Evolutionary conservation across 2,113 vertebrate genomes (phyloP).

Genomic region (Clarias batrachus): DNA sequence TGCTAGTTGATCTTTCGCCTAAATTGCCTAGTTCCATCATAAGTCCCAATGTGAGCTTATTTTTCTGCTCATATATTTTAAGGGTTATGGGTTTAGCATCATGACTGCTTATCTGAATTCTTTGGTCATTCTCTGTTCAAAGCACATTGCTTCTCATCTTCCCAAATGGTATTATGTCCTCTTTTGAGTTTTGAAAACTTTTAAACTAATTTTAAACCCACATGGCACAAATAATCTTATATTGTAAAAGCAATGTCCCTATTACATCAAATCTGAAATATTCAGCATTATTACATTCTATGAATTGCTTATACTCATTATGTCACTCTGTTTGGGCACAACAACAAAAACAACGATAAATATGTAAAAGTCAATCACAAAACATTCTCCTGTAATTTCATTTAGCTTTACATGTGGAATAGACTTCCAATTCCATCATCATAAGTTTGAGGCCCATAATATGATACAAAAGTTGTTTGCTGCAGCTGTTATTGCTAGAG

Average conservation of each 20-base stretch:
- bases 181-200: not conserved
- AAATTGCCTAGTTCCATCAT: not conserved
- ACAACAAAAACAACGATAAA: not conserved
- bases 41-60: not conserved
- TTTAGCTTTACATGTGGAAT: not conserved
- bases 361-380: not conserved
- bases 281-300: not conserved
- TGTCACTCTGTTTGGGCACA: not conserved
- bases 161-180: not conserved
- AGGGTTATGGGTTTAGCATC: not conserved
- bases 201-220: not conserved
- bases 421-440: conserved; percentile 12
- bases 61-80: not conserved
- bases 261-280: not conserved
- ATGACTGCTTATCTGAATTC: not conserved
- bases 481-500: conserved; percentile 19
- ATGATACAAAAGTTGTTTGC: conserved; percentile 11
- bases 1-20: not conserved
- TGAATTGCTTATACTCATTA: not conserved
- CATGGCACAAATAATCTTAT: not conserved
- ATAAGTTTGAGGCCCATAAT: not conserved
- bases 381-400: not conserved
- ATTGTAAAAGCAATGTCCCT: not conserved
- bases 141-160: not conserved
- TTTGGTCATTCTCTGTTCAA: not conserved